Evolutionary conservation across 2,888 invertebrate species (phyloP), one percentile per base, ranked within the genome.

Genomic region (Diabrotica balteata): DNA sequence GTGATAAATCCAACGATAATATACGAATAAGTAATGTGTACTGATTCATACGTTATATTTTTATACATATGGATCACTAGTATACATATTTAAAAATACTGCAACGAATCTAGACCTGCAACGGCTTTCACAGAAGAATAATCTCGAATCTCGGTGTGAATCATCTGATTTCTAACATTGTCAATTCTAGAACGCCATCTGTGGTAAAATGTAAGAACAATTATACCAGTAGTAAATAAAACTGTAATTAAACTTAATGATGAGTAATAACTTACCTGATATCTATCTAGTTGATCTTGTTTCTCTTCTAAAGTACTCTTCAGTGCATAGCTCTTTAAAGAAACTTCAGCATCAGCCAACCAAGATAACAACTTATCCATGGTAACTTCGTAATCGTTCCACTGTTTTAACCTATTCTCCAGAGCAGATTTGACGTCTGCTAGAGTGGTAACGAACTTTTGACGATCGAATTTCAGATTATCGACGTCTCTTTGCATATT

Each of bases 271-370:
- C 84, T 83, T 86, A 94, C 95, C 91, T 95, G 95, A 84, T 95
- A 97, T 84, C 93, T 93, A 80, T 93, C 92, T 49, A 95, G 87
- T 82, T 96, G 96, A 73, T 95, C 94, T 75, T 93, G 89, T 83
- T 97, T 97, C 79, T 97, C 96, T 75, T 96, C 94, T 44, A 95
- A 85, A 0, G 94, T 93, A 54, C 94, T 90, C 80, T 93, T 93
- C 7, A 93, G 89, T 45, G 90, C 89, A 79, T 94, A 96, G 72
- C 94, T 95, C 82, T 96, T 95, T 63, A 98, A 86, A 11, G 90
- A 89, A 76, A 90, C 89, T 84, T 97, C 97, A 0, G 95, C 93
- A 71, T 96, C 95, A 58, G 89, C 89, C 66, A 97, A 84, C 95
- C 96, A 96, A 58, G 88, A 88, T 65, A 94, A 88, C 58, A 97